These are phyloP conservation scores for Apodemus speciosus DNA, from an alignment of 2,113 vertebrate genomes.

Conservation along the genomic window DNA sequence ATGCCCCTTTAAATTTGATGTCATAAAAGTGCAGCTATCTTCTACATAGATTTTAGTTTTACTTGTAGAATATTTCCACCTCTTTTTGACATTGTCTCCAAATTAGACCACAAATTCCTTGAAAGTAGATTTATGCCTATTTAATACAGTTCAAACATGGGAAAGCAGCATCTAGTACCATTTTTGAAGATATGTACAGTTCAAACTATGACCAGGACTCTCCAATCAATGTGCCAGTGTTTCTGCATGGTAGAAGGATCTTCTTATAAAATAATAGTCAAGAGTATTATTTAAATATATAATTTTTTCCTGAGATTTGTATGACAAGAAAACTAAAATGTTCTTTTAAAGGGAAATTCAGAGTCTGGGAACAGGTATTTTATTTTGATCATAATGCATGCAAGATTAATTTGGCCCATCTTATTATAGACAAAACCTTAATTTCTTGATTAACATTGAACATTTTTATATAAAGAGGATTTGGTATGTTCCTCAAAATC, in stretches of 20 bases:
- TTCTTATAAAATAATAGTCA: neutral
- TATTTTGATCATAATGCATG: neutral
- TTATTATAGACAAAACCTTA: neutral
- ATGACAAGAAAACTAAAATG: neutral
- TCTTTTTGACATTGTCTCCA: neutral
- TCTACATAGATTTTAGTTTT: neutral
- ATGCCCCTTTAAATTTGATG: neutral
- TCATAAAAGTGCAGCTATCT: neutral
- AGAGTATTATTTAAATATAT: neutral
- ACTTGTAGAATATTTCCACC: neutral
- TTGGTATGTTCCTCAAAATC: neutral
- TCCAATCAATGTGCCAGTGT: too few relatives aligned
- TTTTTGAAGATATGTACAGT: neutral
- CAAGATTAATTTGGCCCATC: neutral
- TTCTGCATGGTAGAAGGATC: neutral
- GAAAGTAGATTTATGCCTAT: neutral
- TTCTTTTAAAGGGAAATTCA: neutral
- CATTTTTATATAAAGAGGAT: neutral
- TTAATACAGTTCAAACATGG: neutral
- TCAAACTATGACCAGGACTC: neutral
- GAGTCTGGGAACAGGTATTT: slow-evolving; percentile 8
- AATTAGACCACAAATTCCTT: neutral
- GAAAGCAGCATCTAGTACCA: neutral
- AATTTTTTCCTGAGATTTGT: neutral
- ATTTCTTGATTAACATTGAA: slow-evolving; percentile 31